Evolutionary conservation across 53 echinoderm and acorn worm genomes (phyloP), one percentile per base, ranked within the genome.

Genomic region (Echinarachnius parma): DNA sequence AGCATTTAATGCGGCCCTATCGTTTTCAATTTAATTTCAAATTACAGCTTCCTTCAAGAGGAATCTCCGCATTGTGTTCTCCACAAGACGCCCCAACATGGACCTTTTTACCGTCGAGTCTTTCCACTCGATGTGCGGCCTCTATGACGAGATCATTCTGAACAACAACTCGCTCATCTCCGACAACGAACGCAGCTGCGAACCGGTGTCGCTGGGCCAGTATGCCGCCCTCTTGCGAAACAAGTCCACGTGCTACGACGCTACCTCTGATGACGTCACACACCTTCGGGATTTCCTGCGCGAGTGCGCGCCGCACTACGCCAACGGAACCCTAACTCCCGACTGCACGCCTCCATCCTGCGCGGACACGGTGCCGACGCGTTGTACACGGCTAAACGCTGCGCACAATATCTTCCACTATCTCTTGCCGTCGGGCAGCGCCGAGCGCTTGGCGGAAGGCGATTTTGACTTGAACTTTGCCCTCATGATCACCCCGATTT

Each of bases 131-230:
- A 74, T 83, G 46, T 91, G 92, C 64, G 63, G 61, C 1, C 54
- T 79, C n/a, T 75, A 80, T 20, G 72, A 87, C 33, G 32, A 59
- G 18, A n/a, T 61, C 34, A 42, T 91, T 30, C 28, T 80, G 3
- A 59, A 56, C n/a, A 39, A 60, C 22, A 53, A 81, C 46, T 56
- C 81, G 15, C 23, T 9, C 0, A 28, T 66, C 25, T 29, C 33
- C 2, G 24, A 14, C 23, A 26, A 42, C 25, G 4, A 15, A 25
- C 15, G 28, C 8, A 78, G 82, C 48, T 70, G 69, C 39, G 46
- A 75, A 22, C 90, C 79, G 22, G 78, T 76, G 75, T 95, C 95
- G 1, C 67, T 95, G 3, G 90, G 90, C 18, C 68, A 90, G 37
- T 81, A 72, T 20, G 72, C 91, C n/a, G 90, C 95, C 18, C 42